These are phyloP conservation scores for Pseudotriccus pelzelni DNA, from an alignment of 2,797 vertebrate genomes.

Conservation along the genomic window DNA sequence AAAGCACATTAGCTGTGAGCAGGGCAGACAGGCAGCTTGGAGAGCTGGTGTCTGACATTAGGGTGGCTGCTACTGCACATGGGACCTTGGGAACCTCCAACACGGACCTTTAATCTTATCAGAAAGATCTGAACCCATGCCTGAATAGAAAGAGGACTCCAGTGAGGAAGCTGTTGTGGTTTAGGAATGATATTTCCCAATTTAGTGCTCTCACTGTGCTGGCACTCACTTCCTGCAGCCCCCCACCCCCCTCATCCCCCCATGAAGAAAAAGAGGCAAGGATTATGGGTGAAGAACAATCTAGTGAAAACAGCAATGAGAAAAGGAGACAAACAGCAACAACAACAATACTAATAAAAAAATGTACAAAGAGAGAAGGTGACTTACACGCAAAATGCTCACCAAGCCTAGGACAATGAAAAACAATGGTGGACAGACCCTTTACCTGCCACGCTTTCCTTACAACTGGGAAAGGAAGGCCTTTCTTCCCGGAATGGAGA, in stretches of 20 bases:
- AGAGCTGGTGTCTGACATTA: not conserved
- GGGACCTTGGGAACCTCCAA: not conserved
- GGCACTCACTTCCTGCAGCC: not conserved
- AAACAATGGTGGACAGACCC: not conserved
- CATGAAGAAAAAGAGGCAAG: not conserved
- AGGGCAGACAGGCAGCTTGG: not conserved
- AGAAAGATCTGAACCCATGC: not conserved
- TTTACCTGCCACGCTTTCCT: not conserved
- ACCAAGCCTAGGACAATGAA: not conserved
- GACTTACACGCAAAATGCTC: not conserved
- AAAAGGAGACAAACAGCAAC: not conserved
- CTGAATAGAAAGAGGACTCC: not conserved
- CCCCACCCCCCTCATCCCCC: not conserved
- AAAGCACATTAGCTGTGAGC: not conserved
- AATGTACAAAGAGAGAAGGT: not conserved
- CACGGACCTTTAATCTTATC: not conserved
- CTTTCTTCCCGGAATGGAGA: not conserved
- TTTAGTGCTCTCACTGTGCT: not conserved
- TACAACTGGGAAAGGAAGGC: not conserved
- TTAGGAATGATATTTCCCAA: not conserved
- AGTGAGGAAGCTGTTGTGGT: not conserved
- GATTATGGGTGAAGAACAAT: not conserved
- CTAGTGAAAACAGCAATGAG: not conserved
- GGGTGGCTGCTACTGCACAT: not conserved
- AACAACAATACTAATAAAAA: not conserved